Evolutionary conservation across 2,888 invertebrate genomes (phyloP).

Genomic region (Penaeus monodon): DNA sequence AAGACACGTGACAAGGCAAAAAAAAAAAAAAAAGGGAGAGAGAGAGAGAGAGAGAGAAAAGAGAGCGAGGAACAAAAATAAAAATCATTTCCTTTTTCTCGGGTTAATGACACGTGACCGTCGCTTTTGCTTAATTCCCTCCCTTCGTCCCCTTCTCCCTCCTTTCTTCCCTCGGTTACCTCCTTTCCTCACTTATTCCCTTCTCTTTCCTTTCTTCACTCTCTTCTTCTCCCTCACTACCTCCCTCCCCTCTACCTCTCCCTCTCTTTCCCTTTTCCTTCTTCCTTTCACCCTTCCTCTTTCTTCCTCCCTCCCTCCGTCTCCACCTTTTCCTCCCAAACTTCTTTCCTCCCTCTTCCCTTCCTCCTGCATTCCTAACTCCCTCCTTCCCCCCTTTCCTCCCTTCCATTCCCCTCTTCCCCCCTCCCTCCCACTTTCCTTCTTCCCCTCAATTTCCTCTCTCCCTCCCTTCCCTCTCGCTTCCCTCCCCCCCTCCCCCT

Average conservation of each 20-base stretch:
- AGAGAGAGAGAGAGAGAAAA: not conserved
- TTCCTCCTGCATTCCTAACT: not conserved
- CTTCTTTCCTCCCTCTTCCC: not conserved
- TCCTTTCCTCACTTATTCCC: not conserved
- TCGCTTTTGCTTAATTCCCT: not conserved
- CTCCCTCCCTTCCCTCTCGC: too few relatives aligned
- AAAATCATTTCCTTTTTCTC: not conserved
- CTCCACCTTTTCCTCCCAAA: not conserved
- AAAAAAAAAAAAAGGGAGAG: not conserved
- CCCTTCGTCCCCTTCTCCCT: not conserved
- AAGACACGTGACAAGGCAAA: not conserved
- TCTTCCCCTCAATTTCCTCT: not conserved
- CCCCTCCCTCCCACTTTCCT: not conserved
- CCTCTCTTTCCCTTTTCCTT: accelerated
- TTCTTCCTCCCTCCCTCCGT: not conserved
- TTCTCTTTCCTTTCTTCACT: not conserved
- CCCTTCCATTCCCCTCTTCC: not conserved
- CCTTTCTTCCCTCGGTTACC: not conserved
- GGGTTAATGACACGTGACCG: too few relatives aligned
- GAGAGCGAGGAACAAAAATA: not conserved
- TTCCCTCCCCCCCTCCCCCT: not conserved
- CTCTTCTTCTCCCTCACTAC: not conserved
- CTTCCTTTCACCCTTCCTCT: too few relatives aligned
- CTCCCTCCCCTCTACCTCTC: not conserved
- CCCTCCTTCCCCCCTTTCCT: not conserved